Conservation (phyloP, 2,797 vertebrate species). For the Sarcophilus harrisii region DNA sequence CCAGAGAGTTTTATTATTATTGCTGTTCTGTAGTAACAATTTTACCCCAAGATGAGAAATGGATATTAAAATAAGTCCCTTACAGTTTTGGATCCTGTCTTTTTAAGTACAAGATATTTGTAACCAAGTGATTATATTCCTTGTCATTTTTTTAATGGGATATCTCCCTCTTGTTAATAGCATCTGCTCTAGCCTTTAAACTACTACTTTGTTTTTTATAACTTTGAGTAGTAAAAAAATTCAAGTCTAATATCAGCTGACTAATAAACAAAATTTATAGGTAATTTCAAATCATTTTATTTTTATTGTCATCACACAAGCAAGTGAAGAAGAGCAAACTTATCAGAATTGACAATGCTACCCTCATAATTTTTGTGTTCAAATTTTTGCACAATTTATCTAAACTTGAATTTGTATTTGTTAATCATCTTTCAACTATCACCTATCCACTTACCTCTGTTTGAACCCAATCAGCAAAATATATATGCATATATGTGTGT, state of each 20-base stretch:
- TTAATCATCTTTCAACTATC: not conserved
- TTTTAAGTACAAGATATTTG: not conserved
- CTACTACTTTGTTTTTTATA: not conserved
- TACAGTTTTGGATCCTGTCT: not conserved
- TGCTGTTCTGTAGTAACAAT: not conserved
- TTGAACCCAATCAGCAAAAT: not conserved
- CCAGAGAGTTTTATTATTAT: conserved; percentile 42
- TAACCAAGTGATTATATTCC: not conserved
- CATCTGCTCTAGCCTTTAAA: not conserved
- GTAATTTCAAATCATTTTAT: not conserved
- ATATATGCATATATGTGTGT: not conserved
- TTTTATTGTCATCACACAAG: not conserved
- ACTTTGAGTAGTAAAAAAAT: not conserved
- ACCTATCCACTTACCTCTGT: not conserved
- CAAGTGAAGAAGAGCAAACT: not conserved
- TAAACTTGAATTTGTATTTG: not conserved
- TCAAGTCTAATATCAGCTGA: not conserved
- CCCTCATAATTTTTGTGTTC: not conserved
- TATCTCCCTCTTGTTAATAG: not conserved
- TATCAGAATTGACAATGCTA: not conserved
- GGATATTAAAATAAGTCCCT: not conserved
- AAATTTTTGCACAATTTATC: not conserved
- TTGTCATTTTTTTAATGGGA: not conserved
- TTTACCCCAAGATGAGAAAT: conserved; percentile 19
- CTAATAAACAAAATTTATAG: not conserved